Conservation (phyloP, 1,140 invertebrate species). For the Tigriopus japonicus region DNA sequence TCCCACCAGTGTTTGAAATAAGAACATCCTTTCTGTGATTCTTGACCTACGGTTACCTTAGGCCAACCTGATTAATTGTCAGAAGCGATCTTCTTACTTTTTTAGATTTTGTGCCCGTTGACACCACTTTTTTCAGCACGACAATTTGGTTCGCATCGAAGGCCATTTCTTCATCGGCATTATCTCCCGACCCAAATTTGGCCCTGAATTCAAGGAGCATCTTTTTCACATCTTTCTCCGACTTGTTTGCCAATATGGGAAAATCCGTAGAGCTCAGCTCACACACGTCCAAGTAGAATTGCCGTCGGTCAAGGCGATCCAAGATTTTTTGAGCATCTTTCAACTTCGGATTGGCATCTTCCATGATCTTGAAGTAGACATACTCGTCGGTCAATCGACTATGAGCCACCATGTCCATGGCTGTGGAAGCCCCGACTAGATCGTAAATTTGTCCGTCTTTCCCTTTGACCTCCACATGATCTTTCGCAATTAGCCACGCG, state of each 20-base stretch:
- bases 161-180: too few species aligned
- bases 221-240: neutral
- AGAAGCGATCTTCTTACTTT: too few species aligned
- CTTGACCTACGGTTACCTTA: too few species aligned
- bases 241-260: neutral
- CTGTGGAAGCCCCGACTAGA: neutral
- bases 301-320: neutral
- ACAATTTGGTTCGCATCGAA: too few species aligned
- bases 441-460: neutral
- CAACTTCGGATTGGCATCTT: neutral
- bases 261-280: neutral
- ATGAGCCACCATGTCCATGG: neutral
- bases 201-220: too few species aligned
- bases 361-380: slow-evolving; percentile 3
- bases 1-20: too few species aligned
- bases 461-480: neutral
- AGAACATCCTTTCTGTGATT: too few species aligned
- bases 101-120: too few species aligned
- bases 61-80: too few species aligned
- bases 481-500: neutral
- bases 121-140: too few species aligned
- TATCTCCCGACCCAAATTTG: too few species aligned
- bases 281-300: neutral
- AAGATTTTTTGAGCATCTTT: neutral
- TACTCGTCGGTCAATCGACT: neutral